Evolutionary conservation across 2,113 vertebrate species (phyloP), one percentile per base, ranked within the genome.

Genomic region (Nibea albiflora): DNA sequence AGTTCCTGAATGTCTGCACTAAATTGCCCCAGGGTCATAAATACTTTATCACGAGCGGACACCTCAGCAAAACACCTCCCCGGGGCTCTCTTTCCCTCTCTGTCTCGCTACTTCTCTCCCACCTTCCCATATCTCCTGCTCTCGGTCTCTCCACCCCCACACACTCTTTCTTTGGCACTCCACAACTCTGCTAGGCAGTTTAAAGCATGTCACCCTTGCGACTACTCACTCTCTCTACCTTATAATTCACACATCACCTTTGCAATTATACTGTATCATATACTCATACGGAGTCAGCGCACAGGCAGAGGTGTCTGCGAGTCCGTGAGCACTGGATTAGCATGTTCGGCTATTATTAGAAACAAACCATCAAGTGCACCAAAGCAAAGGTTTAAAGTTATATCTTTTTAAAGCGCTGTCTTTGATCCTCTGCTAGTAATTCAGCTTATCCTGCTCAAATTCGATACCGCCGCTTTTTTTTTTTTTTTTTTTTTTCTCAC

Each of bases 31-130:
- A 17, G 85, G 92, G 88, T 92, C 86, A 93, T 92, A 85, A 91
- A 92, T 92, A 92, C 85, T 93, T 92, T 79, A 93, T 93, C 89
- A 90, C 84, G 86, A 84, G 85, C 69, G 81, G 90, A 92, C 88
- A 86, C 83, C 85, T 90, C 92, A 85, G 81, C 73, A 67, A 73
- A 92, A 90, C 79, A 82, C 31, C 67, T 88, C 86, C 81, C 87
- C 11, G 0, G 66, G 80, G 86, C 80, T 83, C 47, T 54, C 71
- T 70, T 24, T 54, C 53, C 35, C 73, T 64, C 65, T 49, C 74
- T 39, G 11, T 22, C 80, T 46, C 72, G 50, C 15, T 47, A 3
- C 26, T 8, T 46, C 47, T 42, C 56, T 8, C 65, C 52, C n/a
- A 4, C 24, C 50, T 3, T 5, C 44, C 15, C 47, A 65, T 62